Conservation (phyloP, 2,888 invertebrate genomes). For the Lacanobia oleracea region DNA sequence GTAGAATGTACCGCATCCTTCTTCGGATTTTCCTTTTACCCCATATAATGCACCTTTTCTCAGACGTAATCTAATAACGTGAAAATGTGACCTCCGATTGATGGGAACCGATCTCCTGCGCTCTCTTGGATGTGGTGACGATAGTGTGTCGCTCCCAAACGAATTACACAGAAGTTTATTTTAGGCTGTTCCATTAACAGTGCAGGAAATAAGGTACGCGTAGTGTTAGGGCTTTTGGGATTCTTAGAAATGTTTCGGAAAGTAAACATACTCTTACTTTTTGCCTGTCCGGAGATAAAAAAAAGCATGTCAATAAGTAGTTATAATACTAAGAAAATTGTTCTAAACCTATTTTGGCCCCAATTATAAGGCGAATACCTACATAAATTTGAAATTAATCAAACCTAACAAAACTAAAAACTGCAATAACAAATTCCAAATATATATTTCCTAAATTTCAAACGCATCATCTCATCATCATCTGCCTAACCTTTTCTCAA, state of each 20-base stretch:
- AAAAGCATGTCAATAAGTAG: neutral
- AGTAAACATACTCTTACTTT: neutral
- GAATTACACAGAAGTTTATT: slow-evolving; percentile 56
- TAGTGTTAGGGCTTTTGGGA: neutral
- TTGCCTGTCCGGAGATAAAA: neutral
- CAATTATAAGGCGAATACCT: neutral
- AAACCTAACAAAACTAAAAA: neutral
- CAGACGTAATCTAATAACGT: slow-evolving; percentile 23
- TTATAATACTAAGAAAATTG: neutral
- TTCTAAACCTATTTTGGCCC: neutral
- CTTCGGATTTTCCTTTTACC: no score
- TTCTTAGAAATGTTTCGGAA: slow-evolving; percentile 19
- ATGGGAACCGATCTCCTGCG: slow-evolving; percentile 24
- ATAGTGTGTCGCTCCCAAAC: slow-evolving; percentile 19
- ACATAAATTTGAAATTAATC: neutral
- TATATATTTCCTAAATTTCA: neutral
- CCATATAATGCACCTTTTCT: slow-evolving; percentile 6
- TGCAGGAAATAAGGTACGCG: slow-evolving; percentile 24
- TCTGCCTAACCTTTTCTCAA: no score
- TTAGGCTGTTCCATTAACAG: slow-evolving; percentile 43
- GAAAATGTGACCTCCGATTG: neutral
- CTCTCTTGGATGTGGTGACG: neutral
- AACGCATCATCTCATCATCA: no score
- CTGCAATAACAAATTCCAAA: slow-evolving; percentile 1
- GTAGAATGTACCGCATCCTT: no score